phyloP scores from a whole-genome alignment of 2,113 vertebrate species.

The Misgurnus mizolepis region DNA sequence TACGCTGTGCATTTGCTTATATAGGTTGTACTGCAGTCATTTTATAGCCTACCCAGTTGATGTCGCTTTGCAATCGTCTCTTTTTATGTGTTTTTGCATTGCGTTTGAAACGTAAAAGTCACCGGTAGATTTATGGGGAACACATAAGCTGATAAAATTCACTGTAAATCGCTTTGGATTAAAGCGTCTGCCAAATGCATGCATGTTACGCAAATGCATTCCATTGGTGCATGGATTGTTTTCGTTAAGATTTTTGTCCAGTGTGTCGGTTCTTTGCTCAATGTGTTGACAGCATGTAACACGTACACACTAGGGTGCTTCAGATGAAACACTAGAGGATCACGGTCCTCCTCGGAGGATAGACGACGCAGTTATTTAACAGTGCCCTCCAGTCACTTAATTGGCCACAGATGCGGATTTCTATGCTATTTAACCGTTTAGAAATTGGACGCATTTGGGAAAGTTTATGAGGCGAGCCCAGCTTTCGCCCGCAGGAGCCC shows the following conservation, averaged over 20 bases:
- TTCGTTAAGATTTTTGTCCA: background rate
- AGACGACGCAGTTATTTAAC: conserved; percentile 75
- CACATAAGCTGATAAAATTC: too few relatives aligned
- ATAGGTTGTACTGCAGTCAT: background rate
- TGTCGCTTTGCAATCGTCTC: background rate
- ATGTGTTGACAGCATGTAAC: conserved; percentile 60
- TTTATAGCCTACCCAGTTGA: background rate
- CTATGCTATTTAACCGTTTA: conserved; percentile 69
- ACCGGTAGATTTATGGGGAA: too few relatives aligned
- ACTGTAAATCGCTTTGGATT: too few relatives aligned
- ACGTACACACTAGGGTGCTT: conserved; percentile 65
- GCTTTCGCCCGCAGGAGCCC: conserved; percentile 62
- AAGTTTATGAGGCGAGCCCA: conserved; percentile 73
- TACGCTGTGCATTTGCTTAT: background rate
- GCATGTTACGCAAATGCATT: background rate
- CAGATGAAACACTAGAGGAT: conserved; percentile 78
- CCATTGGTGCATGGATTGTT: background rate
- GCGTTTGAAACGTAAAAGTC: too few relatives aligned
- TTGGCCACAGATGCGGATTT: conserved; percentile 78
- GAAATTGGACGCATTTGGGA: conserved; percentile 75
- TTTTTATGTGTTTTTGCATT: background rate
- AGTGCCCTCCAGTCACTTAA: conserved; percentile 70
- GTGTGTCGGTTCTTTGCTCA: background rate
- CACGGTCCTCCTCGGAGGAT: conserved; percentile 71
- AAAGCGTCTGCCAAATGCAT: too few relatives aligned